A percentile compares a stretch with the other conserved stretches of the same genome.
Conservation (phyloP, 2,888 invertebrate species). For the Cylindroiulus punctatus region DNA sequence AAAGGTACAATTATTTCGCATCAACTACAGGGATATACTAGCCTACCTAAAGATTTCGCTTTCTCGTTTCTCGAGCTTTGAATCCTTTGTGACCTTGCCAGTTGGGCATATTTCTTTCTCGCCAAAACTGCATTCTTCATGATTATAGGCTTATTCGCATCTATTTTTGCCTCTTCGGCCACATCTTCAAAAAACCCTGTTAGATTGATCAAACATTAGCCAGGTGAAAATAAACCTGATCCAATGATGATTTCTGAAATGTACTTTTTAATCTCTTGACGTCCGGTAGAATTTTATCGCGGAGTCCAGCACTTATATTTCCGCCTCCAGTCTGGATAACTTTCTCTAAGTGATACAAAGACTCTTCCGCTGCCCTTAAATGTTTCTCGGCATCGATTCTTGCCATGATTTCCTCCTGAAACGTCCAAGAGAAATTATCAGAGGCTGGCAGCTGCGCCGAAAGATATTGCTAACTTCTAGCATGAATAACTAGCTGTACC, state of each 20-base stretch:
- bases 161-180: conserved; percentile 66
- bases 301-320: conserved; percentile 63
- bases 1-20: not conserved
- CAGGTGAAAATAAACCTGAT: not conserved
- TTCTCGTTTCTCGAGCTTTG: conserved; percentile 55
- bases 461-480: not conserved
- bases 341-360: conserved; percentile 65
- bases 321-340: conserved; percentile 65
- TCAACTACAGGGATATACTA: not conserved
- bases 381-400: conserved; percentile 66
- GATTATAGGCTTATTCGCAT: conserved; percentile 66
- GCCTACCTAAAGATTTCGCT: conserved; percentile 55
- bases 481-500: conserved; percentile 60
- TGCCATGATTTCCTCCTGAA: conserved; percentile 67
- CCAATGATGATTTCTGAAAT: conserved; percentile 1
- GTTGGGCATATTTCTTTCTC: conserved; percentile 61
- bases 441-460: not conserved
- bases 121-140: conserved; percentile 66
- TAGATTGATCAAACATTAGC: conserved; percentile 56
- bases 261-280: conserved; percentile 67
- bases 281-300: conserved; percentile 67
- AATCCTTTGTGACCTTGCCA: conserved; percentile 51
- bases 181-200: conserved; percentile 68
- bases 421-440: conserved; percentile 30
- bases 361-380: conserved; percentile 64